Percentiles rank a stretch among this genome's conserved stretches.
Conservation (phyloP, 2,888 invertebrate genomes). For the Alentia gelatinosa region DNA sequence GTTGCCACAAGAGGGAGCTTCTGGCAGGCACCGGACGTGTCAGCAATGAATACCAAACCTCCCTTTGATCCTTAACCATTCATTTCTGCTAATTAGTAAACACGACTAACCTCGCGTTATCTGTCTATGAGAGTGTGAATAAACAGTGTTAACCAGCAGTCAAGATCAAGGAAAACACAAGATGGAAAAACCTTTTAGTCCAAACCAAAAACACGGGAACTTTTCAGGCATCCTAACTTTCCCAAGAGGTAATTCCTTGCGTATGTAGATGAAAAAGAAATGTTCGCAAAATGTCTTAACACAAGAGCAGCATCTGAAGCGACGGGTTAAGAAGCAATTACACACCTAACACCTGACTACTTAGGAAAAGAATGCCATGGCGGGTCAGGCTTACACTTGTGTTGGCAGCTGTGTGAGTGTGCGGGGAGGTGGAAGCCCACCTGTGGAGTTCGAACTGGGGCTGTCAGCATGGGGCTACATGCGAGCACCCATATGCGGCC, state of each 20-base stretch:
- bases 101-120: background rate
- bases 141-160: background rate
- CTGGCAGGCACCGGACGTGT: background rate
- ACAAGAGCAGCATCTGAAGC: background rate
- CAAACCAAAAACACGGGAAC: too few relatives aligned
- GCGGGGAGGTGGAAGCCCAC: background rate
- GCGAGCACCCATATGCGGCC: conserved; percentile 18
- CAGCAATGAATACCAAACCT: background rate
- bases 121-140: background rate
- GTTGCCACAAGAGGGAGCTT: background rate
- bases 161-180: background rate
- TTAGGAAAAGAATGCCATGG: conserved; percentile 26
- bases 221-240: too few relatives aligned
- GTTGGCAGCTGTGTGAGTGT: conserved; percentile 1
- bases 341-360: conserved; percentile 39
- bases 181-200: too few relatives aligned
- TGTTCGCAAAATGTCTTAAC: background rate
- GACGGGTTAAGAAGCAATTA: conserved; percentile 43
- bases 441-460: background rate
- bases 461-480: background rate
- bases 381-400: conserved; percentile 10
- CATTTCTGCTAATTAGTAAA: conserved; percentile 11
- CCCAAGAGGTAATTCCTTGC: background rate
- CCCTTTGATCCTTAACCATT: conserved; percentile 7
- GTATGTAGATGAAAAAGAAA: background rate